phyloP scores from a whole-genome alignment of 2,888 invertebrate genomes.

The Lasioglossum calceatum region DNA sequence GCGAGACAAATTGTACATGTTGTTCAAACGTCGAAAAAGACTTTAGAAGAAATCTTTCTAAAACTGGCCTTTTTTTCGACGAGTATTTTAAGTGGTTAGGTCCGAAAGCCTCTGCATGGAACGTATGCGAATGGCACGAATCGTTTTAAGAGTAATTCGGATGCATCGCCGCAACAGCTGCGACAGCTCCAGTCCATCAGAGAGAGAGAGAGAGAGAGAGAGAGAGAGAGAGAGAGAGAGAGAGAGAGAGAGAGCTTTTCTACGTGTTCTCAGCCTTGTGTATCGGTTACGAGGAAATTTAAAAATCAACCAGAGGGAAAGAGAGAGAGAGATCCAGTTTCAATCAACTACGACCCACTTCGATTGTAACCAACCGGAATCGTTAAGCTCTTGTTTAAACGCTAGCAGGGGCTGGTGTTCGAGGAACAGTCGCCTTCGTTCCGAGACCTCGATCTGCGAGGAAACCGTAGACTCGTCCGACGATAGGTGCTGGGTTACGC shows the following conservation, averaged over 20 bases:
- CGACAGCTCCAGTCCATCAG: not conserved
- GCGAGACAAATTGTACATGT: not conserved
- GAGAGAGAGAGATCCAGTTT: constrained; percentile 8
- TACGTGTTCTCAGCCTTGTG: constrained; percentile 1
- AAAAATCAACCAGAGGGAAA: not conserved
- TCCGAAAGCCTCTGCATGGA: not conserved
- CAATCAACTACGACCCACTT: constrained; percentile 37
- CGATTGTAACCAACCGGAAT: not conserved
- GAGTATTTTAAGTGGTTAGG: not conserved
- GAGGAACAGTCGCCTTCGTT: not conserved
- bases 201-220: not conserved
- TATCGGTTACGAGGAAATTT: constrained; percentile 17
- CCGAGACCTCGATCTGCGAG: not conserved
- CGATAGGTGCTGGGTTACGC: constrained; percentile 18
- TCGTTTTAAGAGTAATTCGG: not conserved
- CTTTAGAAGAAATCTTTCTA: not conserved
- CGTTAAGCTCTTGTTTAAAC: constrained; percentile 7
- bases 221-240: not conserved
- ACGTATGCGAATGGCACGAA: not conserved
- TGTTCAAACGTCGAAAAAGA: not conserved
- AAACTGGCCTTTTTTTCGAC: not conserved
- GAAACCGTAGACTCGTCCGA: constrained; percentile 13
- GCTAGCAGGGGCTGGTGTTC: not conserved
- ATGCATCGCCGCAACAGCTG: constrained; percentile 1
- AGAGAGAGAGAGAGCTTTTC: not conserved